These are phyloP conservation scores for Turritopsis dohrnii DNA, from an alignment of 30 jellyfish, hydroid and myxozoan species.

Conservation along the genomic window DNA sequence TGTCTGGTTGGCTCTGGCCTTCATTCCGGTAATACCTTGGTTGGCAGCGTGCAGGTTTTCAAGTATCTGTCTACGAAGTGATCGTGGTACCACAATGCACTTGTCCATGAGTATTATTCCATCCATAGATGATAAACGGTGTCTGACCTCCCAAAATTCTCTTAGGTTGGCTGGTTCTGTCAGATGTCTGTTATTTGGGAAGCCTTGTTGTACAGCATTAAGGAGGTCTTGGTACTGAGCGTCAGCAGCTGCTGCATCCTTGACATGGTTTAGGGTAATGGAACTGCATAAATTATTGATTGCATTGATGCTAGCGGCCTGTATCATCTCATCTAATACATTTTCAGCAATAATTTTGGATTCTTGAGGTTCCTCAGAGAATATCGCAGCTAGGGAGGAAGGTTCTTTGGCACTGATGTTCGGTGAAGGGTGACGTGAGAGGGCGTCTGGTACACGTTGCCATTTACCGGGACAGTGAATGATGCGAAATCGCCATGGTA, in stretches of 20 bases:
- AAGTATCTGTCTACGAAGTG: background rate
- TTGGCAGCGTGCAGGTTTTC: background rate
- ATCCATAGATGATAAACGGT: background rate
- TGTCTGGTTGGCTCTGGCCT: background rate
- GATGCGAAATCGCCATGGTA: background rate
- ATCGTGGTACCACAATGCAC: background rate
- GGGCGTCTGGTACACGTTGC: background rate
- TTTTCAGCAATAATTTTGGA: no score
- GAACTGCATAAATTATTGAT: no score
- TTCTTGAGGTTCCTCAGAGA: background rate
- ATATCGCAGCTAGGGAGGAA: background rate
- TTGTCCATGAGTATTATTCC: background rate
- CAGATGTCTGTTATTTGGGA: background rate
- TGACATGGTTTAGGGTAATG: no score
- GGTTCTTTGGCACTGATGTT: background rate
- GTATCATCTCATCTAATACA: no score
- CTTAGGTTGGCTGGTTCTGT: background rate
- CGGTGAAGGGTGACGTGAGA: conserved; percentile 8
- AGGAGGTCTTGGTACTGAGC: background rate
- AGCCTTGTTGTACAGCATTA: no score
- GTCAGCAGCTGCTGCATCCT: background rate
- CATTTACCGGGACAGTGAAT: background rate
- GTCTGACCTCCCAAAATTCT: background rate
- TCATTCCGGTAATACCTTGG: background rate
- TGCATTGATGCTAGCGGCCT: no score